Percentiles rank a stretch among this genome's conserved stretches.
Evolutionary conservation across 2,888 invertebrate species (phyloP).

Genomic region (Melieria picta): DNA sequence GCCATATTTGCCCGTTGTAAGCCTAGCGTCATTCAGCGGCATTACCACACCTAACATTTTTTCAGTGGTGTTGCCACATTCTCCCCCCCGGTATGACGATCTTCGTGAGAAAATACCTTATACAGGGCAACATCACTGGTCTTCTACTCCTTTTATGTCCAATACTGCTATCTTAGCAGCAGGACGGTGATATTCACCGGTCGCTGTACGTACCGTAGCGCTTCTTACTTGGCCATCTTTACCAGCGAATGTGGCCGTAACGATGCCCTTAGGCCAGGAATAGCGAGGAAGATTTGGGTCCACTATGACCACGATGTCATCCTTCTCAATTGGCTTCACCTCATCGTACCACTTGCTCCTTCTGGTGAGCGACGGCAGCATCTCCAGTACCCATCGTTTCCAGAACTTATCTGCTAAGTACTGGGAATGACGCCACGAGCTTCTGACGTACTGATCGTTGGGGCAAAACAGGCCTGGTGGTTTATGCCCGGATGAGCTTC

Average conservation of each 20-base stretch:
- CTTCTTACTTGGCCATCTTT: slow-evolving; percentile 38
- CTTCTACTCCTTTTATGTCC: no score
- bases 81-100: no score
- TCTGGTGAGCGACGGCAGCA: slow-evolving; percentile 42
- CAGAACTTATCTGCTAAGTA: slow-evolving; percentile 39
- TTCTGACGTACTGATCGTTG: slow-evolving; percentile 42
- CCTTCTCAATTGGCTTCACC: neutral
- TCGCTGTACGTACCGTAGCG: slow-evolving; percentile 24
- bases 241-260: slow-evolving; percentile 14
- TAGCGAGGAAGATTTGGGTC: slow-evolving; percentile 35
- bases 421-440: slow-evolving; percentile 45
- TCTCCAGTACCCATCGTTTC: slow-evolving; percentile 51
- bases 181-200: slow-evolving; percentile 30
- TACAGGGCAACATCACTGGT: no score
- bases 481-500: slow-evolving; percentile 37
- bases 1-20: no score
- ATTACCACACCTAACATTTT: no score
- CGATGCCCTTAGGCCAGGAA: slow-evolving; percentile 38
- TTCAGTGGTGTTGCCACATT: no score
- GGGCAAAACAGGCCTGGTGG: slow-evolving; percentile 37
- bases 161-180: no score
- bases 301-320: slow-evolving; percentile 2
- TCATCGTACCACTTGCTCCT: no score
- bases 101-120: no score
- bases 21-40: no score